phyloP scores from a whole-genome alignment of 2,797 vertebrate genomes.

The Sciaenops ocellatus region DNA sequence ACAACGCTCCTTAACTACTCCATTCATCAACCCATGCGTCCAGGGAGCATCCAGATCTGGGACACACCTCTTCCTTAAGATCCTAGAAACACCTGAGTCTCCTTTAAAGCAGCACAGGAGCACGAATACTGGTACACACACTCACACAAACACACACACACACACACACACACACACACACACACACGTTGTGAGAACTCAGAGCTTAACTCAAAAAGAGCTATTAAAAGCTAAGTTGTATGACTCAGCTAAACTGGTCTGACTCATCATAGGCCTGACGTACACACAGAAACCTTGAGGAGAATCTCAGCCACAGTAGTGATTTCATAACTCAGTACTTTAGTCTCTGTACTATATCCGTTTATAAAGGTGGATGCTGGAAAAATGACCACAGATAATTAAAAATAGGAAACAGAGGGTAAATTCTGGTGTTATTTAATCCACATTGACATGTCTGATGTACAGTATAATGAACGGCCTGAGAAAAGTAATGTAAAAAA shows the following conservation, averaged over 20 bases:
- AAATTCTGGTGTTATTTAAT: neutral
- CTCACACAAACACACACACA: slow-evolving; percentile 7
- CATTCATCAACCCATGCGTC: slow-evolving; percentile 63
- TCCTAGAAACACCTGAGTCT: slow-evolving; percentile 12
- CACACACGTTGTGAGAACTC: neutral
- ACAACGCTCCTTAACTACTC: slow-evolving; percentile 40
- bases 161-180: neutral
- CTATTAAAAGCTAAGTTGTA: slow-evolving; percentile 50
- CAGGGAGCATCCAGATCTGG: slow-evolving; percentile 58
- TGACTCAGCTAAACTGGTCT: slow-evolving; percentile 54
- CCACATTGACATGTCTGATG: neutral
- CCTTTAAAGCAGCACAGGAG: slow-evolving; percentile 9
- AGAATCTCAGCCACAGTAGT: slow-evolving; percentile 6
- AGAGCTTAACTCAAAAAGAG: slow-evolving; percentile 20
- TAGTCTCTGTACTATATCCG: neutral
- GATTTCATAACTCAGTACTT: slow-evolving; percentile 4
- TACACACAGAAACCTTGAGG: slow-evolving; percentile 28
- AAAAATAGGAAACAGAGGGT: neutral
- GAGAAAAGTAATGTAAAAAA: neutral
- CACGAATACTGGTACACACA: neutral
- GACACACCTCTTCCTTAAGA: slow-evolving; percentile 48
- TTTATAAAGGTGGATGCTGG: neutral
- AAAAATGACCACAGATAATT: neutral
- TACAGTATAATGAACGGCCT: neutral
- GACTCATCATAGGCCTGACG: slow-evolving; percentile 36